Conservation (phyloP, 2,113 vertebrate species). For the Coregonus clupeaformis region DNA sequence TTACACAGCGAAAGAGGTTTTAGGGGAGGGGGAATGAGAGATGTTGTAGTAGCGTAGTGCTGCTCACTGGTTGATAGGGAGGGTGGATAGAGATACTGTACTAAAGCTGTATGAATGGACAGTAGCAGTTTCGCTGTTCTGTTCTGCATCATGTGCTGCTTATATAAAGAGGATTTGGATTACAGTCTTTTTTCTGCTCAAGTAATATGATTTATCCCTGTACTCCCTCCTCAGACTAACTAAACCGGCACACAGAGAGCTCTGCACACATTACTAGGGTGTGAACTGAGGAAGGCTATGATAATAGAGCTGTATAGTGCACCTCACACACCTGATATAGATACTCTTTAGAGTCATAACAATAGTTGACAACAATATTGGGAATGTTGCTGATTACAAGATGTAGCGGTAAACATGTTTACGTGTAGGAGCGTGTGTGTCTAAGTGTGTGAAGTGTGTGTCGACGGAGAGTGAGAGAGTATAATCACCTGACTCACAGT, state of each 20-base stretch:
- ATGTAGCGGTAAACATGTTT: background rate
- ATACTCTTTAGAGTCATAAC: background rate
- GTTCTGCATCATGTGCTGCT: slow-evolving; percentile 55
- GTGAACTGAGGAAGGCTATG: slow-evolving; percentile 22
- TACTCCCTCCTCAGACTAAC: slow-evolving; percentile 38
- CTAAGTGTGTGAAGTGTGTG: background rate
- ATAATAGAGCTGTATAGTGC: slow-evolving; percentile 1
- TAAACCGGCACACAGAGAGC: slow-evolving; percentile 16
- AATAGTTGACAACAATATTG: background rate
- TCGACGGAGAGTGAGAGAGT: background rate
- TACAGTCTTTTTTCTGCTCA: slow-evolving; percentile 58
- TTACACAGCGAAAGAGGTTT: background rate
- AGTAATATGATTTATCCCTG: slow-evolving; percentile 44
- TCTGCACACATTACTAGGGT: slow-evolving; percentile 24
- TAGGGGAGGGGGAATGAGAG: background rate
- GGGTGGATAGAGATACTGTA: slow-evolving; percentile 4
- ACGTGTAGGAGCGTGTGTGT: background rate
- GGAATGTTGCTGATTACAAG: background rate
- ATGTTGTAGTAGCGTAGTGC: too few relatives aligned
- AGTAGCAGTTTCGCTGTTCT: slow-evolving; percentile 21
- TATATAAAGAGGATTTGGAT: slow-evolving; percentile 75
- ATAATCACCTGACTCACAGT: slow-evolving; percentile 6
- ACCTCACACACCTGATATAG: background rate
- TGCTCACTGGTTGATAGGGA: too few relatives aligned
- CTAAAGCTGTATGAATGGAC: slow-evolving; percentile 38